Evolutionary conservation across 2,113 vertebrate genomes (phyloP).

Genomic region (Larimichthys crocea): DNA sequence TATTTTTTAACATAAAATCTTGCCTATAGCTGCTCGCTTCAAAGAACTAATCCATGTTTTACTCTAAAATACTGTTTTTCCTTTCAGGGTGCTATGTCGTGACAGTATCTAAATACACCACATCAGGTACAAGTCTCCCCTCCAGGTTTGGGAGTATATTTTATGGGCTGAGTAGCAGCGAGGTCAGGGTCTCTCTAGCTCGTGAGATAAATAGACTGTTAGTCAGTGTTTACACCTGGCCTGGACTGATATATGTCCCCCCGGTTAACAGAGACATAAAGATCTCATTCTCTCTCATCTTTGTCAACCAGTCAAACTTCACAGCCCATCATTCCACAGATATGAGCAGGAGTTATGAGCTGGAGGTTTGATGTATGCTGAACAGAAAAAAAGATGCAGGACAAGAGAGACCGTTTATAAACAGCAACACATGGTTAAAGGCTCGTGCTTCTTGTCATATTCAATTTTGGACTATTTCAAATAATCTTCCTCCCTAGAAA

Average conservation of each 20-base stretch:
- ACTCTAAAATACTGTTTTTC: slow-evolving; percentile 21
- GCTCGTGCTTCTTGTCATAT: neutral
- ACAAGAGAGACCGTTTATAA: slow-evolving; percentile 18
- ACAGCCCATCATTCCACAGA: slow-evolving; percentile 21
- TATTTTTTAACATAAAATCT: neutral
- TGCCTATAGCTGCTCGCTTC: neutral
- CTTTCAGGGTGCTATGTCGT: neutral
- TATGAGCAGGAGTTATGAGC: slow-evolving; percentile 26
- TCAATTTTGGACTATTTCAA: neutral
- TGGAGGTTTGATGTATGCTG: slow-evolving; percentile 27
- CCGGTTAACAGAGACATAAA: slow-evolving; percentile 49
- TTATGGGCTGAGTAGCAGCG: slow-evolving; percentile 50
- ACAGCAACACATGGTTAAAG: neutral
- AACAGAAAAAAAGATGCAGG: neutral
- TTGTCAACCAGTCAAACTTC: slow-evolving; percentile 40
- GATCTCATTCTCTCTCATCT: slow-evolving; percentile 53
- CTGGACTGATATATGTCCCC: slow-evolving; percentile 60
- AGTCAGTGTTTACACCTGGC: slow-evolving; percentile 59
- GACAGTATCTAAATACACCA: slow-evolving; percentile 45
- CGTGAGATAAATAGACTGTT: slow-evolving; percentile 65
- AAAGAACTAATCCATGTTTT: slow-evolving; percentile 11
- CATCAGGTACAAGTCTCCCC: slow-evolving; percentile 36
- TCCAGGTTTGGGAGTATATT: slow-evolving; percentile 52
- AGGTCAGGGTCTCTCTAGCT: slow-evolving; percentile 53
- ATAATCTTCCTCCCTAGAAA: neutral